Evolutionary conservation across 2,113 vertebrate species (phyloP), one percentile per base, ranked within the genome.

Genomic region (Alligator sinensis): DNA sequence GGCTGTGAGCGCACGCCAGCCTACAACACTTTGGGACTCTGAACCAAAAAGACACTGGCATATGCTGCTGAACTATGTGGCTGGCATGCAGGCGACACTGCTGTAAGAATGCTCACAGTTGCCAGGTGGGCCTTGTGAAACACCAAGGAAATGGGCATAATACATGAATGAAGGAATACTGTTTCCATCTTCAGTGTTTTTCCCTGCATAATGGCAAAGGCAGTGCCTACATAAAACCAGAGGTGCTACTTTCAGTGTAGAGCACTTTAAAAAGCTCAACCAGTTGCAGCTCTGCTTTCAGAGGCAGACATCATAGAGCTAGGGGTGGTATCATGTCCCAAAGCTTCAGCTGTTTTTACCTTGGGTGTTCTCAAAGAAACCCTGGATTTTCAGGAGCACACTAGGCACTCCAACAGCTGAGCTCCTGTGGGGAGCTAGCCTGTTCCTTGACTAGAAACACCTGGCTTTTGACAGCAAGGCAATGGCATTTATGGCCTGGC

Each of bases 401-500:
- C 62, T 16, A 66, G 96, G 84, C 93, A 87, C 77, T 94, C 86
- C 92, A 89, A 80, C 80, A 94, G 82, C 93, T 95, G 89, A 97
- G 80, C 94, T 96, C 95, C 90, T 85, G 86, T 61, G 57, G 47
- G 90, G 92, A 80, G 58, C 76, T 96, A 90, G 90, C 64, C 93
- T 94, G 55, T 82, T 90, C 58, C 85, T 91, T 77, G 82, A 87
- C 74, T 87, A 2, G 87, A 86, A 86, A 77, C 34, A 47, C 24
- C 70, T 74, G 47, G 14, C 27, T 66, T 54, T 63, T 18, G 25
- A 64, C 22, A 92, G 88, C 78, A 91, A 93, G 93, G 88, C 82
- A 59, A 91, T 91, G 95, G 97, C 97, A 89, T 77, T 84, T 94
- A 94, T 94, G 78, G 76, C 91, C 94, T 97, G 93, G 92, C 97